Conservation (phyloP, 2,113 vertebrate species). For the Uria aalge region DNA sequence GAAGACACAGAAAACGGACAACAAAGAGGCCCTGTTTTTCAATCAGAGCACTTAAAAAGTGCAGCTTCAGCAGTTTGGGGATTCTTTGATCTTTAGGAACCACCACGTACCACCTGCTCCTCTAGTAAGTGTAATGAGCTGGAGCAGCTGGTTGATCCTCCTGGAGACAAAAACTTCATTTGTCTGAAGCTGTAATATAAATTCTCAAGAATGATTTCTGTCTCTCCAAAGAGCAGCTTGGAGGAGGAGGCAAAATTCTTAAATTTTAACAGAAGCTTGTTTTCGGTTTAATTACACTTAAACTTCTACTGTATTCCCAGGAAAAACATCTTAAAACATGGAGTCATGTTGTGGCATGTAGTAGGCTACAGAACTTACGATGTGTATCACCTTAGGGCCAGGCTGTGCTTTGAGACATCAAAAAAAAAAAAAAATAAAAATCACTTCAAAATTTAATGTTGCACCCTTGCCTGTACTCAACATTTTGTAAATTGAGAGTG, state of each 20-base stretch:
- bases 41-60: not conserved
- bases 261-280: not conserved
- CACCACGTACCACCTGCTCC: not conserved
- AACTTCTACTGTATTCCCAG: not conserved
- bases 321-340: not conserved
- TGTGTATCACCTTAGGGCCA: not conserved
- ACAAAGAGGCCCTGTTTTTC: not conserved
- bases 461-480: not conserved
- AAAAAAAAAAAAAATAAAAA: not conserved
- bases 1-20: not conserved
- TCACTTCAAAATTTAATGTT: not conserved
- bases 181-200: not conserved
- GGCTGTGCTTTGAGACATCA: not conserved
- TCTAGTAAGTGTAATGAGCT: not conserved
- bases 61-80: not conserved
- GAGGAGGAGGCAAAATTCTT: not conserved
- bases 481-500: not conserved
- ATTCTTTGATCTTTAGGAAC: not conserved
- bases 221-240: not conserved
- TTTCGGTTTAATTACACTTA: not conserved
- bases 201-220: not conserved
- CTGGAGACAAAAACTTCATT: not conserved
- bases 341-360: not conserved
- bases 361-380: not conserved
- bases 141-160: not conserved